Conservation (phyloP, 1,140 invertebrate genomes). For the Propsilocerus akamusi region DNA sequence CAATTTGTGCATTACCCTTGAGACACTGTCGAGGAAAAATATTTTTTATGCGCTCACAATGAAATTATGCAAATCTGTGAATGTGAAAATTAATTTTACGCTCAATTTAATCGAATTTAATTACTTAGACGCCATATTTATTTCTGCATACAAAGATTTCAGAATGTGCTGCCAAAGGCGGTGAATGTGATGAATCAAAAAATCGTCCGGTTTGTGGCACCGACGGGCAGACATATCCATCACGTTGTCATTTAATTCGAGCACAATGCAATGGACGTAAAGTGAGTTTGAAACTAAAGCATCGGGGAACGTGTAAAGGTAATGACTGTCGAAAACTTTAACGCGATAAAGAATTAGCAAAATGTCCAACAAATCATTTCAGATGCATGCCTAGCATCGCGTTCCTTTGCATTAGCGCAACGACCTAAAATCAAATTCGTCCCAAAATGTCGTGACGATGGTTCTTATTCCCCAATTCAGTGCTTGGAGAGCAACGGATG, state of each 20-base stretch:
- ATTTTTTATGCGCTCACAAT: too few relatives aligned
- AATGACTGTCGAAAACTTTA: slow-evolving; percentile 12
- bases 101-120: too few relatives aligned
- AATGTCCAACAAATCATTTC: not conserved
- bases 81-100: too few relatives aligned
- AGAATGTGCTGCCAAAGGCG: slow-evolving; percentile 20
- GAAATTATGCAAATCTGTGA: too few relatives aligned
- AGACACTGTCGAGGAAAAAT: too few relatives aligned
- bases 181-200: slow-evolving; percentile 22
- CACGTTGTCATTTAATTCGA: slow-evolving; percentile 51
- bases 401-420: slow-evolving; percentile 17
- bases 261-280: slow-evolving; percentile 50
- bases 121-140: too few relatives aligned
- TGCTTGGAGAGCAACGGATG: slow-evolving; percentile 54
- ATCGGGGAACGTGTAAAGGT: slow-evolving; percentile 52
- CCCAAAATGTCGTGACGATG: slow-evolving; percentile 59
- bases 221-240: slow-evolving; percentile 59
- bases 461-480: slow-evolving; percentile 65
- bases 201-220: slow-evolving; percentile 53
- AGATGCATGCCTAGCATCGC: slow-evolving; percentile 18
- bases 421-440: slow-evolving; percentile 27
- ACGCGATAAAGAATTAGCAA: not conserved
- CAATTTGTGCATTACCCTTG: too few relatives aligned
- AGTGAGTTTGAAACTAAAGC: slow-evolving; percentile 43
- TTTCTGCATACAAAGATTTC: too few relatives aligned